Base-by-base conservation (phyloP, 2,888 invertebrate genomes). In the Protophormia terraenovae region DNA sequence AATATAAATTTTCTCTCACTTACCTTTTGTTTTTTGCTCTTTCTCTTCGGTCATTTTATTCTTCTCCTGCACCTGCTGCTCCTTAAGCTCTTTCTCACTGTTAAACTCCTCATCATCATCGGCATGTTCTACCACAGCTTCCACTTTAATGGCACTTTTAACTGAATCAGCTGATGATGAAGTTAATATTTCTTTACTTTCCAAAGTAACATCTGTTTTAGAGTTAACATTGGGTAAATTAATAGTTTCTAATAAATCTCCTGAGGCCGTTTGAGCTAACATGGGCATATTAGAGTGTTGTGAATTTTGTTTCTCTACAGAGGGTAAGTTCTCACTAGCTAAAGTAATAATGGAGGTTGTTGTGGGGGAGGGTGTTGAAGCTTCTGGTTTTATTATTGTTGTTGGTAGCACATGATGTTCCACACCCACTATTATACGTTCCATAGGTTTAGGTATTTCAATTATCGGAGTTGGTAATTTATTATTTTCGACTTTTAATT, bases 401-500 rank as follows among this genome's bases (percentile, higher is more conserved):
- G 62, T 27, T n/a, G 82, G 84, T 67, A 79, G 6, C 12, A 80
- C 69, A 58, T 87, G 83, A 80, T 89, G 89, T 78, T 91, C 92
- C 50, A 92, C 90, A 55, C 92, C 92, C 73, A 92, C 90, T 84
- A 92, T 92, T 79, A 92, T 92, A 73, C 92, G 91, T 87, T 92
- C 92, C 75, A 92, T 85, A 14, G 91, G 91, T 85, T 90, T 89
- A 41, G 90, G 88, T 27, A 88, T 47, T 60, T 80, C 82, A 76
- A 41, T 79, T 81, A 81, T 82, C 50, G 83, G 78, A 71, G 73
- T 64, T 55, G 83, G n/a, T 38, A 76, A 50, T 80, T 69, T 76
- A 6, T 4, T 38, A n/a, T 14, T n/a, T 22, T 41, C 47, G 14
- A 60, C 14, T 77, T 87, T 86, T 7, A 58, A 12, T 58, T 38